Percentiles rank a stretch among this genome's conserved stretches.
Evolutionary conservation across 2,888 invertebrate species (phyloP).

Genomic region (Drosophila paramelanica): DNA sequence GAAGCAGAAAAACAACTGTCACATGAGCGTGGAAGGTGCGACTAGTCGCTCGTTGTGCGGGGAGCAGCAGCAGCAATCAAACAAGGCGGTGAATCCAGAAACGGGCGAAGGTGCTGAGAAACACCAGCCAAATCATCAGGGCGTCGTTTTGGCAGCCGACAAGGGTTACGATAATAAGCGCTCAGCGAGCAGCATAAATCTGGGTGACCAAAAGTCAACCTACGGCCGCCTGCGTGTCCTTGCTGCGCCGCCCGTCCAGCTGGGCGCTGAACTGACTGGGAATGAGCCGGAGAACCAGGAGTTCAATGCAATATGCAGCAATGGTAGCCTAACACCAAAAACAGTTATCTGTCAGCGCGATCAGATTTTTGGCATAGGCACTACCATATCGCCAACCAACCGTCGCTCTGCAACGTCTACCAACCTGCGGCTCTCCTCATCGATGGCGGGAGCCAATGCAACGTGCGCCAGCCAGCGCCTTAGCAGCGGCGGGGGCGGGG

Average conservation of each 20-base stretch:
- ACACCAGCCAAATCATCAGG: conserved; percentile 14
- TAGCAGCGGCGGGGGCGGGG: conserved; percentile 42
- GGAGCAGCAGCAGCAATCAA: conserved; percentile 21
- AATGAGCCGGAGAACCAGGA: conserved; percentile 66
- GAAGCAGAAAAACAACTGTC: conserved; percentile 29
- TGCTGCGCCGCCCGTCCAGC: conserved; percentile 87
- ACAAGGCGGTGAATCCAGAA: conserved; percentile 13
- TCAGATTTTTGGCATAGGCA: conserved; percentile 36
- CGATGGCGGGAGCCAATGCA: conserved; percentile 34
- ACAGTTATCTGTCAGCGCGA: conserved; percentile 36
- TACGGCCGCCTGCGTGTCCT: conserved; percentile 90
- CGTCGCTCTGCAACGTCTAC: conserved; percentile 80
- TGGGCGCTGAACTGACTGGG: conserved; percentile 9
- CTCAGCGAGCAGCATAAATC: conserved; percentile 18
- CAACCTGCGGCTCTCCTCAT: conserved; percentile 80
- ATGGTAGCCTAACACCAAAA: conserved; percentile 28
- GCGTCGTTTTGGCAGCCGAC: conserved; percentile 9
- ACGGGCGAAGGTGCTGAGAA: conserved; percentile 11
- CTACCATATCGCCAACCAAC: conserved; percentile 65
- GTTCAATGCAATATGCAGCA: conserved; percentile 58
- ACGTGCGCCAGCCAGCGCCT: conserved; percentile 39
- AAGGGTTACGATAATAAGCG: conserved; percentile 44
- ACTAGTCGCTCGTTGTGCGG: conserved; percentile 19
- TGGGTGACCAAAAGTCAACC: conserved; percentile 86
- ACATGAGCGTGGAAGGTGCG: conserved; percentile 15